Evolutionary conservation across 2,888 invertebrate species (phyloP).

Genomic region (Sphaerophoria taeniata): DNA sequence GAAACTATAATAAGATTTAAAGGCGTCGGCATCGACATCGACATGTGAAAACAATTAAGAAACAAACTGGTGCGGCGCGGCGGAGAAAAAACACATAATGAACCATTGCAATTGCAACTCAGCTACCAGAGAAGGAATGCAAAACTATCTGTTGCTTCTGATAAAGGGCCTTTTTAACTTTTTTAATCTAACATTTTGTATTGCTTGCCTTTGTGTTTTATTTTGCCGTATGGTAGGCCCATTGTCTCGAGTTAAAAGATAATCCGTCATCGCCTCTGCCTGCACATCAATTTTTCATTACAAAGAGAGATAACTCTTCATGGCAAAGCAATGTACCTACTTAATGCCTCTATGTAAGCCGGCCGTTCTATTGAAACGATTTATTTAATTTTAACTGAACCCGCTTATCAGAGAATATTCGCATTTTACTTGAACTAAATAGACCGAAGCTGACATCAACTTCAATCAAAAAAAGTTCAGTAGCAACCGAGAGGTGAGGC

Average conservation of each 20-base stretch:
- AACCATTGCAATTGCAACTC: constrained; percentile 25
- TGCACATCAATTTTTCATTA: no score
- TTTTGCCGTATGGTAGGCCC: no score
- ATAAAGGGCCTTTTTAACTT: no score
- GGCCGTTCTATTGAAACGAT: no score
- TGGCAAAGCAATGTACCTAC: no score
- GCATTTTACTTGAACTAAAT: constrained; percentile 74
- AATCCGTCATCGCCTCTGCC: no score
- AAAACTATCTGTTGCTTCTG: background rate
- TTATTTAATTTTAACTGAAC: constrained; percentile 39
- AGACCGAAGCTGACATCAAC: constrained; percentile 73
- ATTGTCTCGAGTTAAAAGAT: no score
- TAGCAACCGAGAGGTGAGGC: background rate
- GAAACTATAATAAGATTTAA: constrained; percentile 29
- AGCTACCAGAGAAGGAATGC: background rate
- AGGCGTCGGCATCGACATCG: constrained; percentile 21
- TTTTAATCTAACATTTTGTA: no score
- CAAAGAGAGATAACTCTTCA: no score
- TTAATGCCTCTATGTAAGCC: no score
- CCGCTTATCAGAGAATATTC: constrained; percentile 61
- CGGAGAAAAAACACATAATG: background rate
- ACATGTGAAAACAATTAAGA: constrained; percentile 58
- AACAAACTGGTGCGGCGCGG: background rate
- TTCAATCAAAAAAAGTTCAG: constrained; percentile 36
- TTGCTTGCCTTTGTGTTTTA: no score